These are phyloP conservation scores for Spilarctia lutea DNA, from an alignment of 2,888 invertebrate genomes.

Conservation along the genomic window DNA sequence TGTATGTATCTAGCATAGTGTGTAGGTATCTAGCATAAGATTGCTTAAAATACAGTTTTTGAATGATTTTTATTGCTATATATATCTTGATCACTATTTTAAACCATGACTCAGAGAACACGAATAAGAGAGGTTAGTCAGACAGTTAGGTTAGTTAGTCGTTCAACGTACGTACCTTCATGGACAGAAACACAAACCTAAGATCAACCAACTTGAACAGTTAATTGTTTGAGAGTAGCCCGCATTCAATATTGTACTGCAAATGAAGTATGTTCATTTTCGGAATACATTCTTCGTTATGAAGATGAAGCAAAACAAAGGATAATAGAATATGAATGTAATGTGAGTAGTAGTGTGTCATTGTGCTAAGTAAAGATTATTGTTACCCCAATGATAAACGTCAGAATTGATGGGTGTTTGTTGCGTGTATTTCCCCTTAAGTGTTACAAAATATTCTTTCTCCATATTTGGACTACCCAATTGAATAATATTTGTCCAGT, in stretches of 20 bases:
- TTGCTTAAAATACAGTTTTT: too few species aligned
- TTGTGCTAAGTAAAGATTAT: not conserved
- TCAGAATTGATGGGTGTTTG: not conserved
- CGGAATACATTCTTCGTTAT: slow-evolving; percentile 35
- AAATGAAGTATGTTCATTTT: slow-evolving; percentile 29
- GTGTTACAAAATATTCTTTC: not conserved
- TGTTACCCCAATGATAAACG: not conserved
- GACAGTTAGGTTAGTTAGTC: not conserved
- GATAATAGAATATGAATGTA: not conserved
- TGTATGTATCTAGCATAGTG: too few species aligned
- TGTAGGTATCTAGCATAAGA: too few species aligned
- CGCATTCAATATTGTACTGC: slow-evolving; percentile 21
- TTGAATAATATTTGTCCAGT: too few species aligned
- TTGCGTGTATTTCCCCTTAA: not conserved
- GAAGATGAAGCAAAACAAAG: not conserved
- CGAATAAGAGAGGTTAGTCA: slow-evolving; percentile 18
- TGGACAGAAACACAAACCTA: slow-evolving; percentile 26
- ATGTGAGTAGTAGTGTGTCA: not conserved
- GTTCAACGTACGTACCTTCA: slow-evolving; percentile 4
- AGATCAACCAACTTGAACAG: slow-evolving; percentile 22
- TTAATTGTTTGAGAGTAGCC: slow-evolving; percentile 41
- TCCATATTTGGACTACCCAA: not conserved
- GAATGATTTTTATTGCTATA: too few species aligned
- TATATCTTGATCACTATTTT: too few species aligned
- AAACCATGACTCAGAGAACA: too few species aligned